phyloP scores from a whole-genome alignment of 2,888 invertebrate genomes.

The Drosophila neonasuta region DNA sequence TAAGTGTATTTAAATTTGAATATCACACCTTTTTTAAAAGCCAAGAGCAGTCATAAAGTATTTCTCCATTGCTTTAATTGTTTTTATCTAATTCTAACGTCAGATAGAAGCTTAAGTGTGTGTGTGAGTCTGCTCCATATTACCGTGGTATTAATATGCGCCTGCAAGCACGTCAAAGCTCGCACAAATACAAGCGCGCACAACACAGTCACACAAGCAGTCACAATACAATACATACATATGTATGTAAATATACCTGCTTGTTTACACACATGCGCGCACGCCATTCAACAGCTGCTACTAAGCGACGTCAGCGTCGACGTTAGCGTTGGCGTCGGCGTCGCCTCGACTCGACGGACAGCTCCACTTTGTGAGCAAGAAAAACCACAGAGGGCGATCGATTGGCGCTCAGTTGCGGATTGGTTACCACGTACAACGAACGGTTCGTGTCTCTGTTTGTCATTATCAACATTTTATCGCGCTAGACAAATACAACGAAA shows the following conservation, averaged over 20 bases:
- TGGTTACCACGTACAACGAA: slow-evolving; percentile 68
- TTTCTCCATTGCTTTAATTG: background rate
- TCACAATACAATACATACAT: slow-evolving; percentile 15
- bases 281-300: slow-evolving; percentile 54
- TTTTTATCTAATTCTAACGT: background rate
- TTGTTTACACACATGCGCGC: slow-evolving; percentile 56
- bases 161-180: slow-evolving; percentile 47
- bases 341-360: slow-evolving; percentile 18
- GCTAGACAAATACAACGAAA: slow-evolving; percentile 30
- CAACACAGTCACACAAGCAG: slow-evolving; percentile 11
- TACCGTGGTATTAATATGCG: slow-evolving; percentile 13
- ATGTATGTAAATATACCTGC: slow-evolving; percentile 20
- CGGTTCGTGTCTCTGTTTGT: slow-evolving; percentile 56
- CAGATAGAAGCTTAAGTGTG: background rate
- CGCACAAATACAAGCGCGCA: slow-evolving; percentile 7
- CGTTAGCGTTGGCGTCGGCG: slow-evolving; percentile 16
- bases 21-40: background rate
- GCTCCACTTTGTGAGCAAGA: slow-evolving; percentile 52
- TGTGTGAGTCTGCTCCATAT: slow-evolving; percentile 5
- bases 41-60: background rate
- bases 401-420: slow-evolving; percentile 68
- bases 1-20: background rate
- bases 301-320: slow-evolving; percentile 14
- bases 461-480: slow-evolving; percentile 47
- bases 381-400: slow-evolving; percentile 62